Percentiles rank a stretch among this genome's conserved stretches.
These are phyloP conservation scores for Anableps anableps DNA, from an alignment of 2,797 vertebrate genomes.

Conservation along the genomic window DNA sequence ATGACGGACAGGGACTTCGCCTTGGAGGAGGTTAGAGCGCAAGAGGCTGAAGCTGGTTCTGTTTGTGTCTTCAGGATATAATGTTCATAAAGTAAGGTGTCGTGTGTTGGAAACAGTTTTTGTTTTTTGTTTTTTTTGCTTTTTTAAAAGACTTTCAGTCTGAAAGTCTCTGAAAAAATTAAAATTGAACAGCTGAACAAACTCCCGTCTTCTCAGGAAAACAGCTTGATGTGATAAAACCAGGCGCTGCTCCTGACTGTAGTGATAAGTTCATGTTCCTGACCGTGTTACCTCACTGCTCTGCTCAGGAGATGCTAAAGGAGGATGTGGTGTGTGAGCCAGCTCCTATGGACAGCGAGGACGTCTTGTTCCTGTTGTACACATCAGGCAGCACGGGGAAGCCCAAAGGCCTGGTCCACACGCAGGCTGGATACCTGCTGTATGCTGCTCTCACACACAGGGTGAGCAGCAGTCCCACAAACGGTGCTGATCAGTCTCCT, in stretches of 20 bases:
- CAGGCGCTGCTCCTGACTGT: neutral
- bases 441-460: conserved; percentile 90
- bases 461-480: conserved; percentile 75
- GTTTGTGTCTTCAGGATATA: neutral
- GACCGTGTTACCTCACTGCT: neutral
- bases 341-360: conserved; percentile 92
- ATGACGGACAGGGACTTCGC: conserved; percentile 85
- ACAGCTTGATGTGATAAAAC: neutral
- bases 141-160: neutral
- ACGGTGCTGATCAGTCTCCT: neutral
- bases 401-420: conserved; percentile 95
- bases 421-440: conserved; percentile 94
- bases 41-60: neutral
- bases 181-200: conserved; percentile 1
- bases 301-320: conserved; percentile 86
- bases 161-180: neutral
- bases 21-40: conserved; percentile 89
- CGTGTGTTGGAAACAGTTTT: neutral
- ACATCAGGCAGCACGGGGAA: conserved; percentile 95
- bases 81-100: neutral
- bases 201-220: neutral
- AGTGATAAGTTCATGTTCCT: neutral
- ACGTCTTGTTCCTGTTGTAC: conserved; percentile 91
- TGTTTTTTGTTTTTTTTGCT: no score
- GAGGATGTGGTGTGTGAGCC: conserved; percentile 85